Base-by-base conservation (phyloP, 2,797 vertebrate species). In the Anabacerthia variegaticeps region DNA sequence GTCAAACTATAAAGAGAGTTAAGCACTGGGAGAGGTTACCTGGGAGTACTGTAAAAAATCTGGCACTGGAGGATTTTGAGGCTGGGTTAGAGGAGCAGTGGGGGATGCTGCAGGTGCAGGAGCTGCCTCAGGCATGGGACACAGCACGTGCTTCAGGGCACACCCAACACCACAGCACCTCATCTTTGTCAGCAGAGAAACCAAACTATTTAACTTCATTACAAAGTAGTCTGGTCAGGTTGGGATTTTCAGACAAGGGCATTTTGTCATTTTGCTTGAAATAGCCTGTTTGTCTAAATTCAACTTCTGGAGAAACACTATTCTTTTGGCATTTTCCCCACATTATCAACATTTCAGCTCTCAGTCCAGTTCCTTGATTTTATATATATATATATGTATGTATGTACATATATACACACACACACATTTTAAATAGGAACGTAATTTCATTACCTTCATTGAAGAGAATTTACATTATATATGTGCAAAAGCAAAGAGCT, bases 1-100 rank as follows among this genome's bases (percentile, higher is more conserved):
- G 93, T 95, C 93, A 95, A 94, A 86, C 93, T 97, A 93, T 96
- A 96, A 95, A 86, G 95, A 96, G 88, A 95, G 76, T 95, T 92
- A 91, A 96, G 94, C 79, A 41, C 82, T 79, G 52, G 72, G 92
- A 95, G 92, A 95, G 74, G 90, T 92, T 96, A 93, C 61, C 65
- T 90, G 82, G 76, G 93, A 95, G 85, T 72, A 55, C 19, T 86
- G 58, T n/a, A 51, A 86, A 83, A 96, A 86, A 65, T 75, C 58
- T 90, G 82, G 82, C 69, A n/a, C 94, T 94, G 89, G 88, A 93
- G 88, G 76, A 9, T 92, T 92, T 88, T 75, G 85, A 81, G 80
- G 79, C 77, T 95, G 94, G 76, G 76, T 92, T 80, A 72, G 51
- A 62, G 39, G 74, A 92, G 71, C 62, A 41, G 65, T 2, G 12